Conservation (phyloP, 2,797 vertebrate species). For the Pseudomugil gertrudae region DNA sequence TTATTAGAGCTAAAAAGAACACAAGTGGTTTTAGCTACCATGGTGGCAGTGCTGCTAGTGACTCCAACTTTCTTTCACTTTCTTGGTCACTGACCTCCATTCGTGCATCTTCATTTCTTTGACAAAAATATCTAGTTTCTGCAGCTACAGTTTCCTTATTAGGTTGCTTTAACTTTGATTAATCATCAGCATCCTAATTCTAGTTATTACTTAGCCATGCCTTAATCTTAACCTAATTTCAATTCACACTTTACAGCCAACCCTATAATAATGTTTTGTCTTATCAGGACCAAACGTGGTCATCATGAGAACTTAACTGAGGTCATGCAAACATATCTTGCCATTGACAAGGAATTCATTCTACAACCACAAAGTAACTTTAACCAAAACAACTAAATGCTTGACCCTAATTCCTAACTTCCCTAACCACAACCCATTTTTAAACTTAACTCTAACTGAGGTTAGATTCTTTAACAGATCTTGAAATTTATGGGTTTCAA, state of each 20-base stretch:
- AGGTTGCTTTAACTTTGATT: background rate
- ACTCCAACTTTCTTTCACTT: slow-evolving; percentile 50
- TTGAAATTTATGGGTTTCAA: background rate
- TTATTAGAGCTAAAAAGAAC: slow-evolving; percentile 71
- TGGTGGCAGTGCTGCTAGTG: slow-evolving; percentile 43
- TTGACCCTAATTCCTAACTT: background rate
- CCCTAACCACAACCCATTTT: background rate
- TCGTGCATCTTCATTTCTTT: background rate
- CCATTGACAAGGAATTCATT: too few relatives aligned
- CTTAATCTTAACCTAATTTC: background rate
- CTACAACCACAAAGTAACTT: background rate
- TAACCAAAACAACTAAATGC: background rate
- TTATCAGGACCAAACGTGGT: background rate
- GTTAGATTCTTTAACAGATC: background rate
- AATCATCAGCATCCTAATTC: background rate
- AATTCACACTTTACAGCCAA: background rate
- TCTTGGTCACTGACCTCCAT: slow-evolving; percentile 12
- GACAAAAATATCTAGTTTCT: background rate
- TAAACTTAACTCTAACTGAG: background rate
- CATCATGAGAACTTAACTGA: background rate
- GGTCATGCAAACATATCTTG: too few relatives aligned
- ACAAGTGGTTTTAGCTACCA: slow-evolving; percentile 64
- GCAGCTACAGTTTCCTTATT: background rate
- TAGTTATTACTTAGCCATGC: too few relatives aligned
- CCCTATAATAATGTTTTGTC: background rate